Percentiles rank a stretch among this genome's conserved stretches.
These are phyloP conservation scores for Abscondita cerata DNA, from an alignment of 2,888 invertebrate species.

Conservation along the genomic window DNA sequence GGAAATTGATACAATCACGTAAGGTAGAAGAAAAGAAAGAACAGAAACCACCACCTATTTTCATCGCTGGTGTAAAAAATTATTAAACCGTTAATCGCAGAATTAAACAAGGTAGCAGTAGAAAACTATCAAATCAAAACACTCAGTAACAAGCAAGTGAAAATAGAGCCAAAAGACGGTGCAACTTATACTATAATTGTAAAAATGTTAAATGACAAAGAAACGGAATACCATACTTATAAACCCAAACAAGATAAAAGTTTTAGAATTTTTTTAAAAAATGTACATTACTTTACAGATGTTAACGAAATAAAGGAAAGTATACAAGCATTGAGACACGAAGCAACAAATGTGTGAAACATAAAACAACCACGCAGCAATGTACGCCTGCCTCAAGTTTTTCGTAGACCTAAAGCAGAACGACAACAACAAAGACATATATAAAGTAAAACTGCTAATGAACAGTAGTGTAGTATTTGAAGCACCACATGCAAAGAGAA, in stretches of 20 bases:
- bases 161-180: constrained; percentile 15
- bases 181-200: constrained; percentile 6
- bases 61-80: constrained; percentile 14
- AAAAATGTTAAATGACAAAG: constrained; percentile 12
- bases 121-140: too few species aligned
- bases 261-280: constrained; percentile 12
- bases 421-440: constrained; percentile 17
- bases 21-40: constrained; percentile 1
- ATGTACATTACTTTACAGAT: constrained; percentile 16
- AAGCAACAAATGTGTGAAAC: constrained; percentile 16
- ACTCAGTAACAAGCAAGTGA: constrained; percentile 3
- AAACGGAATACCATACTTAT: constrained; percentile 14
- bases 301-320: constrained; percentile 6
- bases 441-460: constrained; percentile 20
- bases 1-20: constrained; percentile 9
- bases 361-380: constrained; percentile 10
- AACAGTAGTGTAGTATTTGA: constrained; percentile 12
- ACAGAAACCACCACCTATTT: constrained; percentile 7
- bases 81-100: constrained; percentile 9
- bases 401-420: constrained; percentile 14
- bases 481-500: constrained; percentile 7
- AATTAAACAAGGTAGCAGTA: too few species aligned
- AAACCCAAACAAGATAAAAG: constrained; percentile 12
- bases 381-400: constrained; percentile 9
- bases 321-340: constrained; percentile 1